A percentile compares a stretch with the other conserved stretches of the same genome.
These are phyloP conservation scores for Knipowitschia caucasica DNA, from an alignment of 2,797 vertebrate genomes.

Conservation along the genomic window DNA sequence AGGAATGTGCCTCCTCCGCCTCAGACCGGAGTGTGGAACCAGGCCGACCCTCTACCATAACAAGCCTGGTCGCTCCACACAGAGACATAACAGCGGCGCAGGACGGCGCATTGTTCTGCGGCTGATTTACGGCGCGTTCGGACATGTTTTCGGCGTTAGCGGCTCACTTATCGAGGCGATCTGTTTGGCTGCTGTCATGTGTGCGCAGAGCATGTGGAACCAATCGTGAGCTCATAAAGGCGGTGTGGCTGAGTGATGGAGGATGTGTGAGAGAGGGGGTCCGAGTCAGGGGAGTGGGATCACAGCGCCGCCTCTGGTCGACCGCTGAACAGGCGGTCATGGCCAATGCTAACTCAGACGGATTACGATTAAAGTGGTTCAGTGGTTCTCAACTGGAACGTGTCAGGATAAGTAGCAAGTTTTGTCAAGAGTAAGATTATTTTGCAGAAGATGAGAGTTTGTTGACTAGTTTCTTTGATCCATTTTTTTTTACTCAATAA, in stretches of 20 bases:
- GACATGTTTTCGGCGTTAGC: conserved; percentile 50
- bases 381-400: too few relatives aligned
- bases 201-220: conserved; percentile 52
- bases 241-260: conserved; percentile 49
- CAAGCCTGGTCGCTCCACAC: conserved; percentile 11
- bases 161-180: conserved; percentile 43
- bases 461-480: too few relatives aligned
- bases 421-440: too few relatives aligned
- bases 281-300: conserved; percentile 56
- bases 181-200: conserved; percentile 21
- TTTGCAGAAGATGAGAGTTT: too few relatives aligned
- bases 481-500: too few relatives aligned
- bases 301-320: conserved; percentile 66
- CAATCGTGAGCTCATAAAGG: conserved; percentile 55
- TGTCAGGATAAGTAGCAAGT: too few relatives aligned
- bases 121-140: conserved; percentile 38
- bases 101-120: neutral
- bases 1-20: conserved; percentile 48
- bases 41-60: conserved; percentile 19
- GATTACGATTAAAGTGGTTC: too few relatives aligned
- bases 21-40: conserved; percentile 26
- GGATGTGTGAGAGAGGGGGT: conserved; percentile 50
- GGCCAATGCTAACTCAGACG: too few relatives aligned
- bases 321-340: conserved; percentile 8
- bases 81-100: conserved; percentile 6